These are phyloP conservation scores for Seira ritae DNA, from an alignment of 2,888 invertebrate species.

Conservation along the genomic window DNA sequence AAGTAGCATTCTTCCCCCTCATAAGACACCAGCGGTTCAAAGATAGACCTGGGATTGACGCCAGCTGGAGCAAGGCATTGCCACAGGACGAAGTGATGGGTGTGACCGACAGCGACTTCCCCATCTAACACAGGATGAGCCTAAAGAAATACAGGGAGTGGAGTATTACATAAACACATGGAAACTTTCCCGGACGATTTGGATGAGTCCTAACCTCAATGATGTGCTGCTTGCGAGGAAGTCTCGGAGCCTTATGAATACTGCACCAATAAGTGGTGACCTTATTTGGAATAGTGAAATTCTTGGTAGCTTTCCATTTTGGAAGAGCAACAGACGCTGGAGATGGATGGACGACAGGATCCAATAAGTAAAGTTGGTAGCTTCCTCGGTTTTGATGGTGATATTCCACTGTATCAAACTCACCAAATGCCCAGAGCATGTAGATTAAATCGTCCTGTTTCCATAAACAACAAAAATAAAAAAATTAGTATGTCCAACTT, in stretches of 20 bases:
- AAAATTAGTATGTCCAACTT: not conserved
- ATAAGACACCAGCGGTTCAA: slow-evolving; percentile 33
- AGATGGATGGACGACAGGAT: slow-evolving; percentile 7
- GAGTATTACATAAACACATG: not conserved
- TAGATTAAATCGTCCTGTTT: slow-evolving; percentile 36
- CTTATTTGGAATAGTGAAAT: slow-evolving; percentile 27
- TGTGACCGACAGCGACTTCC: slow-evolving; percentile 36
- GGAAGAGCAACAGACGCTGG: slow-evolving; percentile 17
- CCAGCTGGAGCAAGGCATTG: slow-evolving; percentile 52
- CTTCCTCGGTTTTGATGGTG: slow-evolving; percentile 40
- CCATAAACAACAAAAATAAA: not conserved
- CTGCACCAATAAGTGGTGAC: slow-evolving; percentile 51
- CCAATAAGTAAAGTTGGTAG: slow-evolving; percentile 32
- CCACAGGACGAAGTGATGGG: slow-evolving; percentile 55
- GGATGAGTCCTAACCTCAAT: slow-evolving; percentile 38
- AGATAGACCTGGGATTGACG: slow-evolving; percentile 32
- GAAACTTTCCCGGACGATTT: not conserved
- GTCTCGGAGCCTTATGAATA: slow-evolving; percentile 39
- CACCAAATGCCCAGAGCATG: slow-evolving; percentile 41
- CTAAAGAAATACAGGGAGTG: slow-evolving; percentile 20
- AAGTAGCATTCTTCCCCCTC: slow-evolving; percentile 56
- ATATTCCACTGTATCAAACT: slow-evolving; percentile 25
- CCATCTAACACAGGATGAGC: slow-evolving; percentile 38
- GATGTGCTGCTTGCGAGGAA: slow-evolving; percentile 36
- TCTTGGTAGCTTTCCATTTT: slow-evolving; percentile 26